Evolutionary conservation across 1,140 invertebrate genomes (phyloP), one percentile per base, ranked within the genome.

Genomic region (Melitaea cinxia): DNA sequence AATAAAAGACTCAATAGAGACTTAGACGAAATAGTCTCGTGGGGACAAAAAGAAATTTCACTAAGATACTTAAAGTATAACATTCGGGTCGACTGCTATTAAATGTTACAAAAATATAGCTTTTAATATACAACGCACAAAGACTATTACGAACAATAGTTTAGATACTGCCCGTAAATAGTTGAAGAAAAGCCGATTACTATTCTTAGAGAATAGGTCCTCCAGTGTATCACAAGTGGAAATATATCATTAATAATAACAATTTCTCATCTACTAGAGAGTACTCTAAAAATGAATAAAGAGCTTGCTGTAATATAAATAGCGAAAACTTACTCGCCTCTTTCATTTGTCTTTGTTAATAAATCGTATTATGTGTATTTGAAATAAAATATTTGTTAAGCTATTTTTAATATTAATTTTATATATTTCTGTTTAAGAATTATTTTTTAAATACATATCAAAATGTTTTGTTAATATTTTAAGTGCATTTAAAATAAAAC

Each of bases 171-270:
- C 30, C 30, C 30, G 3, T 33, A 10, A 33, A n/a, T n/a, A n/a
- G n/a, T n/a, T n/a, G n/a, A n/a, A 39, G 54, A 24, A 45, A 57
- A 57, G 54, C 54, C 54, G 54, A 57, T 57, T 57, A 56, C 54
- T 21, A 42, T 17, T 42, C 37, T 37, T 23, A 42, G 24, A 23
- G 35, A 10, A 42, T 12, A 15, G 10, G 14, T 26, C 33, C 10
- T 19, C 21, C 30, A 21, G 7, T 28, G 21, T 17, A 39, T 42
- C 21, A 19, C 15, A 23, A 37, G 33, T 39, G 14, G 37, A 45
- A 56, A 56, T 39, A 24, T 55, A 37, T 42, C 37, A 56, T 42
- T 56, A 26, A 42, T 45, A 56, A 42, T 42, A 39, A 12, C n/a
- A 28, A 45, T 15, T 9, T 21, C 9, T 24, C 19, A 15, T 17